Evolutionary conservation across 2,888 invertebrate species (phyloP), one percentile per base, ranked within the genome.

Genomic region (Morpho achilles): DNA sequence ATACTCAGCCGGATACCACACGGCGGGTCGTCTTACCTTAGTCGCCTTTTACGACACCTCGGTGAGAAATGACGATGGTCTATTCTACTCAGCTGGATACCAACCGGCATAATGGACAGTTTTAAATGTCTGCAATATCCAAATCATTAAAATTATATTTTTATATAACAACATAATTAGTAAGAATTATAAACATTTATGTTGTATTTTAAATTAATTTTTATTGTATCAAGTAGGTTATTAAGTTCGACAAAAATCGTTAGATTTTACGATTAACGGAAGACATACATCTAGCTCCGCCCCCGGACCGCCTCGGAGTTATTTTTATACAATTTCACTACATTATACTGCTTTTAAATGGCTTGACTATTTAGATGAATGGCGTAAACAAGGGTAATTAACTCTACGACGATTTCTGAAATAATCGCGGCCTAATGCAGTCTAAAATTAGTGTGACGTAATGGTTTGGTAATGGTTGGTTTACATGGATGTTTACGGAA

Each of bases 371-470:
- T 72, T 66, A 65, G 66, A 69, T 64, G 68, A 68, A 80, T 75
- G 71, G 74, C 71, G 78, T 80, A 77, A 84, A 84, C 82, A 82
- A 72, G 73, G 71, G 75, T 80, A 82, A 82, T 85, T 82, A 82
- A 82, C 76, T 78, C 79, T 71, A 69, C 69, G 70, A 72, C 71
- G 72, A 79, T 84, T 79, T 75, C 72, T 62, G 71, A 78, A 79
- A 78, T 81, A 80, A 84, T 81, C 79, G 73, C 62, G 66, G 73
- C 72, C 77, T 78, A 84, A 81, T 79, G 78, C 69, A 74, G 73
- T 80, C 78, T 67, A 72, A 79, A 85, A 86, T 83, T 79, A 80
- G 84, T 76, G 76, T 75, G 75, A 78, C 76, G 74, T 67, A 71
- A 64, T 69, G 63, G 61, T 41, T 40, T 57, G 7, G 52, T 49